These are phyloP conservation scores for Oceanodroma leucorhoa DNA, from an alignment of 2,797 vertebrate species.

Conservation along the genomic window DNA sequence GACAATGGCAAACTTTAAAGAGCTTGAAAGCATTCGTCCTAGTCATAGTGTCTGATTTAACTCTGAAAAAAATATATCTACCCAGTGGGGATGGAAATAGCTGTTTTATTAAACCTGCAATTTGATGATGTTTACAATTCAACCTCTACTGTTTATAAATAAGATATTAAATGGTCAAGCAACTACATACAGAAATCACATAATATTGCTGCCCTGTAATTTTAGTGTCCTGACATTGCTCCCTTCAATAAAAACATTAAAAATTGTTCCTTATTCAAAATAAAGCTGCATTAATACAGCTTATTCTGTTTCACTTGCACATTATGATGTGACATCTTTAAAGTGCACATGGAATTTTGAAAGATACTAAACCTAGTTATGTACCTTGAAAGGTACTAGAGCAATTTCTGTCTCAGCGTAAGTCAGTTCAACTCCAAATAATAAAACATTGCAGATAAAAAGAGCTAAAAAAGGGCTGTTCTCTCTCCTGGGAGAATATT, in stretches of 20 bases:
- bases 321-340: background rate
- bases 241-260: background rate
- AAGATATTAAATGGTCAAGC: background rate
- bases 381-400: background rate
- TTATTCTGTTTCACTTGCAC: background rate
- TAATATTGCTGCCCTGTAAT: background rate
- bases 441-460: background rate
- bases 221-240: background rate
- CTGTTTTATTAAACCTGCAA: background rate
- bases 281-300: background rate
- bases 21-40: background rate
- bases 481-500: background rate
- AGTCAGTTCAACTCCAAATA: background rate
- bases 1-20: background rate
- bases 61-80: background rate
- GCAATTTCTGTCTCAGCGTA: background rate
- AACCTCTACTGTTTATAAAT: background rate
- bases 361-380: background rate
- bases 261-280: background rate
- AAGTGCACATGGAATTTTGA: background rate
- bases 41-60: background rate
- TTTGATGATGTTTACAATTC: background rate
- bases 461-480: background rate
- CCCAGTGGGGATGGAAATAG: background rate
- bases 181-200: background rate